These are phyloP conservation scores for Labeo calbasu DNA, from an alignment of 2,797 vertebrate species.

Conservation along the genomic window DNA sequence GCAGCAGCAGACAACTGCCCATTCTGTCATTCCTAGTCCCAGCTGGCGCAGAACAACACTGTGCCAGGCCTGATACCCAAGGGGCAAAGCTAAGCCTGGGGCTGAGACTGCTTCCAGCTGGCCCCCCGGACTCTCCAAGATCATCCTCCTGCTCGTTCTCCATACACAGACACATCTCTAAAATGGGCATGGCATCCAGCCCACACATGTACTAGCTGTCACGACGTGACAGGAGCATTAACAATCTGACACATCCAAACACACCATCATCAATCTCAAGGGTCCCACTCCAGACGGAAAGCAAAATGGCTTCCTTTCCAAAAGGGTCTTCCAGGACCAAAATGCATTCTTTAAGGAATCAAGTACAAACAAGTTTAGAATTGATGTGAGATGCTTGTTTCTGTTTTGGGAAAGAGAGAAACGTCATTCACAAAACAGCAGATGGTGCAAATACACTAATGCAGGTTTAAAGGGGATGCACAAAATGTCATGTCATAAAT, in stretches of 20 bases:
- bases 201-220: conserved; percentile 49
- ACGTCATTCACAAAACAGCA: conserved; percentile 33
- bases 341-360: conserved; percentile 40
- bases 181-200: conserved; percentile 45
- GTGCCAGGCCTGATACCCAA: conserved; percentile 49
- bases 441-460: conserved; percentile 30
- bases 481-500: not conserved
- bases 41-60: conserved; percentile 18
- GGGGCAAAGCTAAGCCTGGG: conserved; percentile 35
- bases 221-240: conserved; percentile 49
- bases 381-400: conserved; percentile 18
- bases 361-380: conserved; percentile 37
- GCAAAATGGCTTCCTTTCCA: conserved; percentile 28
- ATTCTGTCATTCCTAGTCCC: conserved; percentile 34
- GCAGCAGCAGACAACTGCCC: conserved; percentile 41
- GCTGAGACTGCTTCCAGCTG: conserved; percentile 50
- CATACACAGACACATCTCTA: conserved; percentile 45
- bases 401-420: conserved; percentile 41
- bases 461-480: not conserved
- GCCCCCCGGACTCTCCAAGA: conserved; percentile 44
- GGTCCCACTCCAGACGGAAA: conserved; percentile 18
- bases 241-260: conserved; percentile 52
- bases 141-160: conserved; percentile 37
- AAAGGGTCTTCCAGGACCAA: conserved; percentile 19
- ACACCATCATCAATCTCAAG: conserved; percentile 52